Conservation (phyloP, 2,797 vertebrate genomes). For the Leptatherina wallacei region DNA sequence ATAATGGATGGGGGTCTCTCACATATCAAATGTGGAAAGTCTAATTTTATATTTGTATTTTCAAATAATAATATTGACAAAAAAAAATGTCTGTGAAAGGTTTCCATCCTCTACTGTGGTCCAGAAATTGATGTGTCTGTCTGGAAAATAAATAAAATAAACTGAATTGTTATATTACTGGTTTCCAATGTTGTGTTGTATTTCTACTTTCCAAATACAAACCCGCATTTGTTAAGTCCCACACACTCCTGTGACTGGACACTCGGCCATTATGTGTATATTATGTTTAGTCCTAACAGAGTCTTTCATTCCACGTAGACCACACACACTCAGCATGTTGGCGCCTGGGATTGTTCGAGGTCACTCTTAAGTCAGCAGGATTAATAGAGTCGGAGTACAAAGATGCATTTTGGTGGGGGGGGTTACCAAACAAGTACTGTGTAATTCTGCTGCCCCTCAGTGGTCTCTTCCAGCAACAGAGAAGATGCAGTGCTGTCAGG, state of each 20-base stretch:
- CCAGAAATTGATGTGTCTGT: conserved; percentile 99
- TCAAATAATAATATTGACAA: conserved; percentile 91
- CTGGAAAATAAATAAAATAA: conserved; percentile 93
- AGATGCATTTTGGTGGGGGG: conserved; percentile 34
- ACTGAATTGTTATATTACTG: conserved; percentile 88
- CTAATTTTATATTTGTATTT: conserved; percentile 99
- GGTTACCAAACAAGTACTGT: conserved; percentile 33
- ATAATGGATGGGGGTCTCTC: conserved; percentile 95
- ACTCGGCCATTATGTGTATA: conserved; percentile 1
- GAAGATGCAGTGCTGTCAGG: conserved; percentile 15
- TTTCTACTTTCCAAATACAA: conserved; percentile 40
- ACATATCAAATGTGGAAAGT: conserved; percentile 99
- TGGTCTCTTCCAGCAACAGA: conserved; percentile 49
- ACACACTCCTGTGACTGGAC: not conserved
- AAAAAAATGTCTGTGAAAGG: conserved; percentile 98
- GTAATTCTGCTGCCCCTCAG: conserved; percentile 77
- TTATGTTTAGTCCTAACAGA: conserved; percentile 21
- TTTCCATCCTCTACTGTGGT: conserved; percentile 99
- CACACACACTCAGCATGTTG: conserved; percentile 32
- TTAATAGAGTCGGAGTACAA: conserved; percentile 50
- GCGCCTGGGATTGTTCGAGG: conserved; percentile 47
- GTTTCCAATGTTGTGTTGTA: conserved; percentile 69
- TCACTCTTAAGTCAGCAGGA: conserved; percentile 65
- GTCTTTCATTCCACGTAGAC: conserved; percentile 2
- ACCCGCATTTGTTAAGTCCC: not conserved